Conservation (phyloP, 1,140 invertebrate genomes). For the Saccostrea echinata region DNA sequence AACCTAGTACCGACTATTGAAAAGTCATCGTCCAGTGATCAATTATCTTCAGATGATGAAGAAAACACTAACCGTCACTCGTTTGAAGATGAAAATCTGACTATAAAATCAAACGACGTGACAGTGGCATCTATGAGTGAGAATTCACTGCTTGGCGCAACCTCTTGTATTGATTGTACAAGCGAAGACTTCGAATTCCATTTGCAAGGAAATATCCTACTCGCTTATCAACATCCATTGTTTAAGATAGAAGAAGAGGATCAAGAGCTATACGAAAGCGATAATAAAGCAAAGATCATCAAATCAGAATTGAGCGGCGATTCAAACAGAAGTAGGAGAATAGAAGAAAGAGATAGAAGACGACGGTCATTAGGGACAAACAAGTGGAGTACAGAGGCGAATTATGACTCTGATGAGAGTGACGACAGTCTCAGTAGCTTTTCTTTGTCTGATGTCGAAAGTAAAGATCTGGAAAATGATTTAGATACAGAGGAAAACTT, state of each 20-base stretch:
- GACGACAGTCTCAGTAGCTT: background rate
- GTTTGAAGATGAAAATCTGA: background rate
- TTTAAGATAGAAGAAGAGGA: background rate
- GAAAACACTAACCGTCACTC: background rate
- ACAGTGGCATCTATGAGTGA: background rate
- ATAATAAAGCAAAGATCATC: background rate
- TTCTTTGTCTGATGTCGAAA: background rate
- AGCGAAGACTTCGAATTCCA: background rate
- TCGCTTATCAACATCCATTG: background rate
- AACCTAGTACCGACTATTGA: background rate
- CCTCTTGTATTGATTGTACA: background rate
- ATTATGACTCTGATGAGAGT: slow-evolving; percentile 2
- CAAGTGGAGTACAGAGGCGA: slow-evolving; percentile 1
- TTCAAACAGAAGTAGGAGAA: background rate
- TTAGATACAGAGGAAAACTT: background rate
- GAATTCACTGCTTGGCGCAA: background rate
- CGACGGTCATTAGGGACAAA: background rate
- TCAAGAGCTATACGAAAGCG: background rate
- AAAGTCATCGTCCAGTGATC: background rate
- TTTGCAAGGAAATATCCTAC: background rate
- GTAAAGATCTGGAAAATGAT: background rate
- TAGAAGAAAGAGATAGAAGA: background rate
- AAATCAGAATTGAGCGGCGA: background rate
- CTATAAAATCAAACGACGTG: background rate
- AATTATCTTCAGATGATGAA: background rate